These are phyloP conservation scores for Eueides isabella DNA, from an alignment of 1,140 invertebrate genomes.

Conservation along the genomic window DNA sequence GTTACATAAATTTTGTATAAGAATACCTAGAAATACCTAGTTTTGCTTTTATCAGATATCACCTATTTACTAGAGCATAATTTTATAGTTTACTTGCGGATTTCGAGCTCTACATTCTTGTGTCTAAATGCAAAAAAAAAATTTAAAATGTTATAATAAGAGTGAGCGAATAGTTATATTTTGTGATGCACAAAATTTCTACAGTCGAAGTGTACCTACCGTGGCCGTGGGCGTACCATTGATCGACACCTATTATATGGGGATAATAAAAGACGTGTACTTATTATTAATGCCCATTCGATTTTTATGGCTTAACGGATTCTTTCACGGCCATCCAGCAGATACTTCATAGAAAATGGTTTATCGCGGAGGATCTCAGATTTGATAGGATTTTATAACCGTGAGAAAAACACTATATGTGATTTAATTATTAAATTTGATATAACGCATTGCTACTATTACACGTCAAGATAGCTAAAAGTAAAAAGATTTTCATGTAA, in stretches of 20 bases:
- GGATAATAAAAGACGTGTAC: conserved; percentile 28
- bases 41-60: background rate
- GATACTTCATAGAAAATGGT: conserved; percentile 26
- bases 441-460: background rate
- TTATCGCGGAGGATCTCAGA: conserved; percentile 26
- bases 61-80: background rate
- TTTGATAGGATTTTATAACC: conserved; percentile 15
- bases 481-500: background rate
- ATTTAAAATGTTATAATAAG: background rate
- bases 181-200: background rate
- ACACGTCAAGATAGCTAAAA: background rate
- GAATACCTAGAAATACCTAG: background rate
- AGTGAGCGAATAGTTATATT: background rate
- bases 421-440: conserved; percentile 6
- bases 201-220: background rate
- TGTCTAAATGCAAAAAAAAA: background rate
- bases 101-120: background rate
- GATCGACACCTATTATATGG: conserved; percentile 23
- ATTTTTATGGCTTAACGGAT: conserved; percentile 38
- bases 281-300: conserved; percentile 23
- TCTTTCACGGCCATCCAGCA: conserved; percentile 29
- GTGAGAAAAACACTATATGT: conserved; percentile 17
- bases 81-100: background rate
- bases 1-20: background rate
- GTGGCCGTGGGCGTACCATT: conserved; percentile 14